Conservation (phyloP, 2,797 vertebrate species). For the Atherinosoma microstoma region DNA sequence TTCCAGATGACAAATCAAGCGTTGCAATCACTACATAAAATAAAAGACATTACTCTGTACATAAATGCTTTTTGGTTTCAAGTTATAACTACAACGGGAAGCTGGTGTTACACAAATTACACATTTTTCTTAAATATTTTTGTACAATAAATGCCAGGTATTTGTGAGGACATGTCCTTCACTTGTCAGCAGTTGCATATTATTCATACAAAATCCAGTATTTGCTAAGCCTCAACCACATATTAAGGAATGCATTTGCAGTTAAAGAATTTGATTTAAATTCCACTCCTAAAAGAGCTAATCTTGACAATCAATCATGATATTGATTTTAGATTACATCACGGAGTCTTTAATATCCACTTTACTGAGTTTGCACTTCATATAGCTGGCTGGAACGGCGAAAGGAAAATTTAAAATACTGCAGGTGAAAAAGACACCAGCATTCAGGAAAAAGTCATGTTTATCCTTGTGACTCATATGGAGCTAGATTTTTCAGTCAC, state of each 20-base stretch:
- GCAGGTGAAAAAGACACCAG: conserved; percentile 18
- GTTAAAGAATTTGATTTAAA: not conserved
- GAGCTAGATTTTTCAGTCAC: conserved; percentile 37
- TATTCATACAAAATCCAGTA: not conserved
- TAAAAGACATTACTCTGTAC: no score
- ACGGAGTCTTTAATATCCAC: not conserved
- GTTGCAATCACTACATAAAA: no score
- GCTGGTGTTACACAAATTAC: no score
- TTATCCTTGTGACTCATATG: conserved; percentile 37
- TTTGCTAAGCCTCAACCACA: not conserved
- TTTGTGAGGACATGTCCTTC: no score
- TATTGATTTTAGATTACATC: not conserved
- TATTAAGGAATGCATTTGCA: conserved; percentile 1
- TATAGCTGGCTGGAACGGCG: not conserved
- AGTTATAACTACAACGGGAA: no score
- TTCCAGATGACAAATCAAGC: not conserved
- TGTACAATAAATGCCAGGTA: no score
- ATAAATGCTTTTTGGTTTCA: no score
- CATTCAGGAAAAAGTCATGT: conserved; percentile 16
- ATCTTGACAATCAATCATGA: no score
- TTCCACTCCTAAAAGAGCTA: no score
- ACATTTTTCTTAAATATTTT: no score
- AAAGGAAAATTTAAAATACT: conserved; percentile 17
- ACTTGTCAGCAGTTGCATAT: no score
- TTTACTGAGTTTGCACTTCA: not conserved